Percentiles rank a stretch among this genome's conserved stretches.
Evolutionary conservation across 2,797 vertebrate genomes (phyloP).

Genomic region (Nothura maculosa): DNA sequence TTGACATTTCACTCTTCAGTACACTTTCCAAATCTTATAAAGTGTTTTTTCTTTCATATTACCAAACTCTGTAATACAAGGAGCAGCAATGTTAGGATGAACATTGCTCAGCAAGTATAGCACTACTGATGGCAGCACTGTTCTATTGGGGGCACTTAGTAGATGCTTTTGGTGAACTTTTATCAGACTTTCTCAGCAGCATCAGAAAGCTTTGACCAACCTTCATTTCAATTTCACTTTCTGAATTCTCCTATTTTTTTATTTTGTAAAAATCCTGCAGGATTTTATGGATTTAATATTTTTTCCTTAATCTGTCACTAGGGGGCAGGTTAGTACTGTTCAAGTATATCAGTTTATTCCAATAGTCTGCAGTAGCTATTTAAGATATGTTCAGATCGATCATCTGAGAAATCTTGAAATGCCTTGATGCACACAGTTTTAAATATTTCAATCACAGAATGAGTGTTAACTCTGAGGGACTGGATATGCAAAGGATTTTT

Average conservation of each 20-base stretch:
- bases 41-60: background rate
- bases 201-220: background rate
- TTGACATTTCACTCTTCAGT: background rate
- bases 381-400: background rate
- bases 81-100: background rate
- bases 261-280: background rate
- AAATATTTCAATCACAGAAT: background rate
- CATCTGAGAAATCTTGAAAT: background rate
- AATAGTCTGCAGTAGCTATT: too few species aligned
- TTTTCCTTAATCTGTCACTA: constrained; percentile 42
- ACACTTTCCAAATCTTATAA: background rate
- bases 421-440: background rate
- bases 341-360: background rate
- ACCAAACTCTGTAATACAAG: background rate
- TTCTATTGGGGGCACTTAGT: background rate
- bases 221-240: background rate
- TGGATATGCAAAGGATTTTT: background rate
- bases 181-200: background rate
- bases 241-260: background rate
- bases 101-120: background rate
- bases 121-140: background rate
- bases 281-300: background rate
- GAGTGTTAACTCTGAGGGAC: background rate
- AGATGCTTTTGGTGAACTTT: background rate
- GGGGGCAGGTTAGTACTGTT: constrained; percentile 63